These are phyloP conservation scores for Mellilla xanthometata DNA, from an alignment of 2,888 invertebrate genomes.

Conservation along the genomic window DNA sequence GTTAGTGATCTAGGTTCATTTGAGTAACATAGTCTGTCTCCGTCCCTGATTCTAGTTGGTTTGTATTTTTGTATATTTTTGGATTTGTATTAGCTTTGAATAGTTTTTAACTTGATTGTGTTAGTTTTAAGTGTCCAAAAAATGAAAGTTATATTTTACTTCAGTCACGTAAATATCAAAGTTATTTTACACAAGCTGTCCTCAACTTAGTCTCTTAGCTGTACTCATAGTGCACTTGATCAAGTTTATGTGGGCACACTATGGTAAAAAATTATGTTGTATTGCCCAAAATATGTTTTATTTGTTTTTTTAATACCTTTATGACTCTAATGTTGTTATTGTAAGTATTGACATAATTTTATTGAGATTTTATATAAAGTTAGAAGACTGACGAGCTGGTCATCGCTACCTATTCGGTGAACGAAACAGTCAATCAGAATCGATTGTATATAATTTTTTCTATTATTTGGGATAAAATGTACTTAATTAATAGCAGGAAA, in stretches of 20 bases:
- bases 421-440: slow-evolving; percentile 18
- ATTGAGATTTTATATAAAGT: slow-evolving; percentile 52
- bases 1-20: slow-evolving; percentile 23
- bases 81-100: not conserved
- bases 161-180: no score
- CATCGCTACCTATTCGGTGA: slow-evolving; percentile 33
- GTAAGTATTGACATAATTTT: slow-evolving; percentile 46
- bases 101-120: no score
- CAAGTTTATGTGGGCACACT: no score
- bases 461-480: not conserved
- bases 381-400: slow-evolving; percentile 62
- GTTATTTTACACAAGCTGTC: no score
- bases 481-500: not conserved
- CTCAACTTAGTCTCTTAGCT: no score
- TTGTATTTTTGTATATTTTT: not conserved
- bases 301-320: slow-evolving; percentile 29
- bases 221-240: no score
- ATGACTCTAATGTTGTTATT: slow-evolving; percentile 20
- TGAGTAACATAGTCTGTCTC: slow-evolving; percentile 23
- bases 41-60: slow-evolving; percentile 30
- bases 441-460: slow-evolving; percentile 7
- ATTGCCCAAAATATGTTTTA: slow-evolving; percentile 20
- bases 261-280: no score
- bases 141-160: no score
- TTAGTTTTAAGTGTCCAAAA: no score